phyloP scores from a whole-genome alignment of 2,113 vertebrate genomes.

The Chamaetylas fuelleborni region DNA sequence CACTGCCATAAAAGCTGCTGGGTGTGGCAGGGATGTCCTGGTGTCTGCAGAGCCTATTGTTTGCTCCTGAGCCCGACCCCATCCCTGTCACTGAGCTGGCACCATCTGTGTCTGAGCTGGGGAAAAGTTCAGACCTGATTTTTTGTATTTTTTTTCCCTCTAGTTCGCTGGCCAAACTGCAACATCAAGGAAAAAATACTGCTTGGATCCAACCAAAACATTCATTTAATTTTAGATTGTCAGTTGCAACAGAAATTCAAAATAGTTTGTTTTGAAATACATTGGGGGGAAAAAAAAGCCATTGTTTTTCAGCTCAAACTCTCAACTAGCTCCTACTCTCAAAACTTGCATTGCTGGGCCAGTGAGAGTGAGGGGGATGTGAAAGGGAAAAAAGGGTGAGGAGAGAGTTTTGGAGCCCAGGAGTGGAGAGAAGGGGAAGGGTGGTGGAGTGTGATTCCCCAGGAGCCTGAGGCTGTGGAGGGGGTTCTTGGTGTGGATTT shows the following conservation, averaged over 20 bases:
- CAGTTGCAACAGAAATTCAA: neutral
- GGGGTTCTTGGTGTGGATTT: neutral
- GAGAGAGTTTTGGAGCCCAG: neutral
- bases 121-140: neutral
- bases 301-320: neutral
- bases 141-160: neutral
- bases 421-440: neutral
- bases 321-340: neutral
- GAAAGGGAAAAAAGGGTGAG: neutral
- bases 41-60: neutral
- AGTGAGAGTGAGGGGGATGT: neutral
- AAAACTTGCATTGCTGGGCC: neutral
- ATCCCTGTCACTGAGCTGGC: neutral
- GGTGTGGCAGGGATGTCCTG: neutral
- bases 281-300: neutral
- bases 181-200: neutral
- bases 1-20: neutral
- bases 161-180: neutral
- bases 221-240: neutral
- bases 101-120: neutral
- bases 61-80: neutral
- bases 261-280: neutral
- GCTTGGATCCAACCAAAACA: slow-evolving; percentile 21
- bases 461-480: neutral
- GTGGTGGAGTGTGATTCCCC: neutral